Conservation (phyloP, 1,140 invertebrate genomes). For the Nebria ingens region DNA sequence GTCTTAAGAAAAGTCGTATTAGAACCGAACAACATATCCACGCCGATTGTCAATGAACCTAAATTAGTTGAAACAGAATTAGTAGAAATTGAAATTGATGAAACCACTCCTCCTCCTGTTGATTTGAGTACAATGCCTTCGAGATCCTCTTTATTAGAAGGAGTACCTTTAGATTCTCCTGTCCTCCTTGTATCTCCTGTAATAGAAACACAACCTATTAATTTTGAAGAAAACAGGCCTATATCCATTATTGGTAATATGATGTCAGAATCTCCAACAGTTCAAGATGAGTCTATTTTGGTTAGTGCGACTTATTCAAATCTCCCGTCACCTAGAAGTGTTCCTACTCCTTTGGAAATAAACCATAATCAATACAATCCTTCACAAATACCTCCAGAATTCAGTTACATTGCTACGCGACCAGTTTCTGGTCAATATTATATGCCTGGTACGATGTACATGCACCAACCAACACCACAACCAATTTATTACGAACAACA, state of each 20-base stretch:
- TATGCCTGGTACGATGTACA: not conserved
- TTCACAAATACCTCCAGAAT: too few relatives aligned
- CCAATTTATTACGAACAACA: not conserved
- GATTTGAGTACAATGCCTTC: slow-evolving; percentile 1
- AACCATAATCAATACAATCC: too few relatives aligned
- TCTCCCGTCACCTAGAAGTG: not conserved
- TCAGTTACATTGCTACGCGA: not conserved
- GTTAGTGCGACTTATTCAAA: not conserved
- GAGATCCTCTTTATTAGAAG: not conserved
- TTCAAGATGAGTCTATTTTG: not conserved
- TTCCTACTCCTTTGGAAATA: not conserved
- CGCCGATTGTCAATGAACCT: not conserved
- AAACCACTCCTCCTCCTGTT: not conserved
- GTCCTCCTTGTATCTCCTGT: not conserved
- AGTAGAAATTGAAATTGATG: not conserved
- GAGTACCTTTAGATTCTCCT: not conserved
- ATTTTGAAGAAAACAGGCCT: not conserved
- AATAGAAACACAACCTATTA: not conserved
- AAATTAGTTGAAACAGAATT: not conserved
- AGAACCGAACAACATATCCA: not conserved
- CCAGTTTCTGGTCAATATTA: not conserved
- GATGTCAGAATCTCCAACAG: not conserved
- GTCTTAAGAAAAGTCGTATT: not conserved
- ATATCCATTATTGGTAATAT: slow-evolving; percentile 4
- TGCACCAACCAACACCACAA: not conserved